These are phyloP conservation scores for Scrobipalpa costella DNA, from an alignment of 2,888 invertebrate genomes.

Conservation along the genomic window DNA sequence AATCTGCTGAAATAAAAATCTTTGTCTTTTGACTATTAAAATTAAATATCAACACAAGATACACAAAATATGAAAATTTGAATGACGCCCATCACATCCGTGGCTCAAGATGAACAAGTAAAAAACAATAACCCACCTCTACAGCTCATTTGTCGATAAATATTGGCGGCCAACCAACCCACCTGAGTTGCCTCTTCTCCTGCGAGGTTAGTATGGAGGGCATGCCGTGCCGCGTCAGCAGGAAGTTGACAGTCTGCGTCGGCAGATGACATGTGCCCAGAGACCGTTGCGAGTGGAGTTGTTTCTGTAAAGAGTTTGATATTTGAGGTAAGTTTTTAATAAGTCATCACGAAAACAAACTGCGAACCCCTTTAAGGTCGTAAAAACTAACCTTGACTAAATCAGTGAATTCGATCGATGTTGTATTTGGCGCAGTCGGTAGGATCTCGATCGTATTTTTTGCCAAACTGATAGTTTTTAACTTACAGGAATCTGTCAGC, in stretches of 20 bases:
- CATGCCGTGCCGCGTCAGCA: constrained; percentile 68
- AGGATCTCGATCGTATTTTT: not conserved
- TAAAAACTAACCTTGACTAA: too few relatives aligned
- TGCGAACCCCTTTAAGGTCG: too few relatives aligned
- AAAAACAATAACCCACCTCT: constrained; percentile 5
- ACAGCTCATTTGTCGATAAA: not conserved
- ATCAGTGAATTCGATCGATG: too few relatives aligned
- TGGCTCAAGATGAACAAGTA: not conserved
- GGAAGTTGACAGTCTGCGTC: constrained; percentile 63
- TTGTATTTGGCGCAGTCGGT: not conserved
- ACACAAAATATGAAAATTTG: not conserved
- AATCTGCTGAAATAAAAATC: too few relatives aligned
- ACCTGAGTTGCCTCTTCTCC: constrained; percentile 70
- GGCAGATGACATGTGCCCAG: constrained; percentile 52
- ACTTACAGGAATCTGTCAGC: too few relatives aligned
- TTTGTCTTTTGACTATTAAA: too few relatives aligned
- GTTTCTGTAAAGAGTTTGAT: constrained; percentile 53
- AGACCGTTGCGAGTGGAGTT: constrained; percentile 50
- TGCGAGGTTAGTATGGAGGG: constrained; percentile 59
- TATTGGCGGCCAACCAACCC: constrained; percentile 24
- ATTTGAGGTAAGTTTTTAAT: not conserved
- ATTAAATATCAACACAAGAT: too few relatives aligned
- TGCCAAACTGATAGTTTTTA: not conserved
- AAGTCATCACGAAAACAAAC: not conserved
- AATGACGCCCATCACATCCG: not conserved